These are phyloP conservation scores for Erpornis zantholeuca DNA, from an alignment of 2,113 vertebrate genomes.

Conservation along the genomic window DNA sequence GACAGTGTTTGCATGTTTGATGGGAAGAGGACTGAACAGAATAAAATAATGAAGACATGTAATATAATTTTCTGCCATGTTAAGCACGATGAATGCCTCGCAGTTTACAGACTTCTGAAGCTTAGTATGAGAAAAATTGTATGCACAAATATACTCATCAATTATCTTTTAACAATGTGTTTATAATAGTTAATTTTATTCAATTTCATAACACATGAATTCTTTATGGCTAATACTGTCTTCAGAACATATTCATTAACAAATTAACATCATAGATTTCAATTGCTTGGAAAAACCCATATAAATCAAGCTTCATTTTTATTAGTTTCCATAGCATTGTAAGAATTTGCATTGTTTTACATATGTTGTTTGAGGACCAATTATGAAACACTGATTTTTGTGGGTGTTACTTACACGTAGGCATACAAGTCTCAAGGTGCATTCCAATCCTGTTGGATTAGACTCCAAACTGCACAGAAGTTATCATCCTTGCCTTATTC, in stretches of 20 bases:
- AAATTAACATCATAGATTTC: constrained; percentile 27
- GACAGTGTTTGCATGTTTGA: constrained; percentile 95
- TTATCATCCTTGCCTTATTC: constrained; percentile 59
- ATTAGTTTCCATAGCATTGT: constrained; percentile 19
- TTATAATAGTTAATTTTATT: constrained; percentile 51
- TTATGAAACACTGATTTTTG: constrained; percentile 26
- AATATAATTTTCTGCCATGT: constrained; percentile 62
- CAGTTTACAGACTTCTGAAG: constrained; percentile 73
- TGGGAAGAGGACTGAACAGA: constrained; percentile 90
- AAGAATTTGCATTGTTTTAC: constrained; percentile 8
- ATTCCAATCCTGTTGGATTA: background rate
- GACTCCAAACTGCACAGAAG: background rate
- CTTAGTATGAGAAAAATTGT: constrained; percentile 47
- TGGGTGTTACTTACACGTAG: constrained; percentile 28
- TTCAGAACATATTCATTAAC: constrained; percentile 14
- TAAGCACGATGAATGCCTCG: constrained; percentile 64
- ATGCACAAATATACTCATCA: constrained; percentile 44
- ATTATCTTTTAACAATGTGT: constrained; percentile 46
- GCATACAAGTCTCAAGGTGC: constrained; percentile 12
- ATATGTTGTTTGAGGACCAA: constrained; percentile 21
- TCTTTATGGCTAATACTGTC: constrained; percentile 21
- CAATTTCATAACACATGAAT: constrained; percentile 16
- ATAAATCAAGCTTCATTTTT: constrained; percentile 24
- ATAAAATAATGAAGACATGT: constrained; percentile 65
- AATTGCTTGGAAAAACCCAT: constrained; percentile 8